Evolutionary conservation across 2,797 vertebrate genomes (phyloP).

Genomic region (Rallus crepitans): DNA sequence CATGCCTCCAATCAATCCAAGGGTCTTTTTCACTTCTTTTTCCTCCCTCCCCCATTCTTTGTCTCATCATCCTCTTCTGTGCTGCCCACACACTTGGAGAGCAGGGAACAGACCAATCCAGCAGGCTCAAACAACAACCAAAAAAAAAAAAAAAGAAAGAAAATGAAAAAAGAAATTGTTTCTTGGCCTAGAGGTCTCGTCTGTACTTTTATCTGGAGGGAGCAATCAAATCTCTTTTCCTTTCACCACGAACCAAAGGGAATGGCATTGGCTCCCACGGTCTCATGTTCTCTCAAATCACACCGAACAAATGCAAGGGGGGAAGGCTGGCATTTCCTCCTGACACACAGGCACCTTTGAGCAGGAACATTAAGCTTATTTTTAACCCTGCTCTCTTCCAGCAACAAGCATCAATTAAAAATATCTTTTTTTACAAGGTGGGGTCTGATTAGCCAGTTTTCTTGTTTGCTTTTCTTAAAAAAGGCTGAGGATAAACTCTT

Average conservation of each 20-base stretch:
- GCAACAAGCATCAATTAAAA: not conserved
- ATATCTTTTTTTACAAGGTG: slow-evolving; percentile 23
- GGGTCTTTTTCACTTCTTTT: slow-evolving; percentile 55
- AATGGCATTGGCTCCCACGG: not conserved
- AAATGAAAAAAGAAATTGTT: not conserved
- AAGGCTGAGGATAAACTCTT: not conserved
- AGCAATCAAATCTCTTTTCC: slow-evolving; percentile 20
- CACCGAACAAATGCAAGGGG: not conserved
- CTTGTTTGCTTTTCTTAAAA: slow-evolving; percentile 17
- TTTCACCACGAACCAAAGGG: not conserved
- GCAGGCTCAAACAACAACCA: slow-evolving; percentile 49
- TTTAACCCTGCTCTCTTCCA: not conserved
- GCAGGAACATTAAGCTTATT: not conserved
- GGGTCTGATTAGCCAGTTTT: slow-evolving; percentile 3
- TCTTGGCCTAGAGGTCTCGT: slow-evolving; percentile 28
- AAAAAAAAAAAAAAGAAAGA: not conserved
- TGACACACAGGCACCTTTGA: not conserved
- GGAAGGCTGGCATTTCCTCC: not conserved
- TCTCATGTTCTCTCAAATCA: not conserved
- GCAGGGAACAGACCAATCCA: slow-evolving; percentile 48
- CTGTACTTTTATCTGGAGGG: slow-evolving; percentile 35
- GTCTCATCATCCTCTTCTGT: slow-evolving; percentile 55
- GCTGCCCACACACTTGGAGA: slow-evolving; percentile 65
- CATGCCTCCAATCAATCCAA: slow-evolving; percentile 24
- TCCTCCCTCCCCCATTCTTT: slow-evolving; percentile 50